These are phyloP conservation scores for Trichopoda pennipes DNA, from an alignment of 2,888 invertebrate species.

Conservation along the genomic window DNA sequence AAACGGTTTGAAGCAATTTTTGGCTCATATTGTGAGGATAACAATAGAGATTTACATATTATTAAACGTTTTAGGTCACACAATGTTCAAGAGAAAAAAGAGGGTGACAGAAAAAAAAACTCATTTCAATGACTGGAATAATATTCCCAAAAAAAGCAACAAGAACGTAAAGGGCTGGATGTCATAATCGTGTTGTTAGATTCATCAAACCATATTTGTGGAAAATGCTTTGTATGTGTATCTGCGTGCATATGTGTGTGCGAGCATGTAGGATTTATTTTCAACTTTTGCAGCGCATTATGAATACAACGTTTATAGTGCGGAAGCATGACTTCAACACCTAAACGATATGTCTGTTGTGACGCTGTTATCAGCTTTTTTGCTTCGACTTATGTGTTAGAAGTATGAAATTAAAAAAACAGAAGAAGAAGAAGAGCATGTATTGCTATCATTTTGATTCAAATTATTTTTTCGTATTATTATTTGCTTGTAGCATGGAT, in stretches of 20 bases:
- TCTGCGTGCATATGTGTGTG: not conserved
- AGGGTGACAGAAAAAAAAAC: not conserved
- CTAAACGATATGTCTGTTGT: constrained; percentile 12
- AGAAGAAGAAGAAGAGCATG: not conserved
- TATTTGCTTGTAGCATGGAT: not conserved
- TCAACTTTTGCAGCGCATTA: constrained; percentile 19
- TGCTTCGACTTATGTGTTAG: not conserved
- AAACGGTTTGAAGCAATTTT: constrained; percentile 27
- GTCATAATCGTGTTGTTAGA: constrained; percentile 28
- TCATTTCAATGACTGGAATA: no score
- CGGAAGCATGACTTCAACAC: constrained; percentile 48
- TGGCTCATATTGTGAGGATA: constrained; percentile 44
- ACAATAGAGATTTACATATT: constrained; percentile 57
- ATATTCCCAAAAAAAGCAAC: no score
- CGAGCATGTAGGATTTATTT: not conserved
- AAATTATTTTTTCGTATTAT: not conserved
- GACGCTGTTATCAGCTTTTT: not conserved
- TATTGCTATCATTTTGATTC: constrained; percentile 20
- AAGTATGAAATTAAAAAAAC: not conserved
- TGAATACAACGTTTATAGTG: not conserved
- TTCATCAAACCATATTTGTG: constrained; percentile 28
- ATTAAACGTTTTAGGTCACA: constrained; percentile 35
- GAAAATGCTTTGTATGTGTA: not conserved
- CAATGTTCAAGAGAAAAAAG: constrained; percentile 11
- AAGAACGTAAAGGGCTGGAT: constrained; percentile 1